Evolutionary conservation across 2,797 vertebrate species (phyloP), one percentile per base, ranked within the genome.

Genomic region (Neosalanx taihuensis): DNA sequence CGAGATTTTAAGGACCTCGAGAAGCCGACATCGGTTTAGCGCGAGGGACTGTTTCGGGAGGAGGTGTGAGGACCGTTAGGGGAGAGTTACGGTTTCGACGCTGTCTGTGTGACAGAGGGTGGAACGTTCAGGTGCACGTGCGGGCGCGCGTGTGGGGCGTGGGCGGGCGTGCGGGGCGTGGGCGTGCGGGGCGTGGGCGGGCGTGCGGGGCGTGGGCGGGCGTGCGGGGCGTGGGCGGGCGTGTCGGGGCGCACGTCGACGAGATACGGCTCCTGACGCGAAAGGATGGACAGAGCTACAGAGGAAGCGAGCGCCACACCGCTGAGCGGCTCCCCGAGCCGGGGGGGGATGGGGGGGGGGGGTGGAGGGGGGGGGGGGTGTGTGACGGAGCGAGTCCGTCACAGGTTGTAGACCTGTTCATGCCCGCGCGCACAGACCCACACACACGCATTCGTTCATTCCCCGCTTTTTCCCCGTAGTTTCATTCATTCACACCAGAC

Each of bases 221-320:
- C 17, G 53, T 4, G 84, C 74, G 73, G 57, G 71, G 74, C 73
- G 70, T 65, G 76, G 58, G 75, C 61, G 74, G 72, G 64, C 82
- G 75, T 69, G 69, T 30, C 35, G n/a, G 35, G 73, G 68, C 72
- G 74, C 37, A 58, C 75, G 67, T 66, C 65, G 75, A 71, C 74
- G 78, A 70, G 74, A 68, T 77, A 64, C 73, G 5, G 51, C 51
- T 53, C 17, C 51, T 53, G 51, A 79, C 78, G 76, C 77, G 82
- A 68, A 84, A 86, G 87, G 78, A 87, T 84, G 87, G 81, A 82
- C 17, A 4, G 81, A 82, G 59, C 26, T 18, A 66, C 9, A 49
- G 17, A 29, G 64, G 13, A 23, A 66, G 23, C 35, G 9, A 23
- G 35, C 46, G 35, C 46, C 12, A 29, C 2, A 46, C 13, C 15